Percentiles rank a stretch among this genome's conserved stretches.
phyloP scores from a whole-genome alignment of 2,888 invertebrate species.

The Ennomos erosarius region DNA sequence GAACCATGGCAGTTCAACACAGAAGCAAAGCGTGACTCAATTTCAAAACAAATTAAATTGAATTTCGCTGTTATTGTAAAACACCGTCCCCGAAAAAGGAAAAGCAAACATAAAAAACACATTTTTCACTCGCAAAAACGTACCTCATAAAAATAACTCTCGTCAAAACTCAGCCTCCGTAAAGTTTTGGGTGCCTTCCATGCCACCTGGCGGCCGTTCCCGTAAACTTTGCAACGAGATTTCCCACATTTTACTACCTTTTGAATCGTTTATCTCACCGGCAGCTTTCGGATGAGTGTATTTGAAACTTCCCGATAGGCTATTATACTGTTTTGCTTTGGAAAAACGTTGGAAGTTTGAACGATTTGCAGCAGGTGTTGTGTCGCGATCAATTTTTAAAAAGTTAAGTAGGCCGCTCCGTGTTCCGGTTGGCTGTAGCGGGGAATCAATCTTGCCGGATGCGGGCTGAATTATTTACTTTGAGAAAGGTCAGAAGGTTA shows the following conservation, averaged over 20 bases:
- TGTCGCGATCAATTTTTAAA: slow-evolving; percentile 20
- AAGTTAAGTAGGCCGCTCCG: slow-evolving; percentile 7
- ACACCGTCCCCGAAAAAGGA: slow-evolving; percentile 14
- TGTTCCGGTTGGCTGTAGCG: slow-evolving; percentile 3
- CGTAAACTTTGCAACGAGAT: slow-evolving; percentile 32
- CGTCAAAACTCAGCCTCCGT: slow-evolving; percentile 37
- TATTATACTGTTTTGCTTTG: slow-evolving; percentile 56
- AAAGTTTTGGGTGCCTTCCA: slow-evolving; percentile 37
- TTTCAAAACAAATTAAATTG: slow-evolving; percentile 22
- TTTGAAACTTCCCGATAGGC: slow-evolving; percentile 66
- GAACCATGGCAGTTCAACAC: no score
- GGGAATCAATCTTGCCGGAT: slow-evolving; percentile 6
- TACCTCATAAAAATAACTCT: slow-evolving; percentile 38
- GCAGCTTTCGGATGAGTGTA: slow-evolving; percentile 48
- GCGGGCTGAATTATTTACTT: slow-evolving; percentile 3
- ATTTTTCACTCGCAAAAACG: slow-evolving; percentile 38
- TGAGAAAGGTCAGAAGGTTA: slow-evolving; percentile 4
- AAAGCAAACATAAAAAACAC: slow-evolving; percentile 31
- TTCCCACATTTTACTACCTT: slow-evolving; percentile 51
- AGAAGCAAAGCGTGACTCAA: slow-evolving; percentile 4
- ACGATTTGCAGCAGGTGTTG: slow-evolving; percentile 23
- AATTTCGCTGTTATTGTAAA: slow-evolving; percentile 26
- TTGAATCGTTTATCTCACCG: slow-evolving; percentile 61
- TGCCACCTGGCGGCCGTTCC: slow-evolving; percentile 40
- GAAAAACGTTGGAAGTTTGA: slow-evolving; percentile 21